A percentile compares a stretch with the other conserved stretches of the same genome.
phyloP scores from a whole-genome alignment of 2,113 vertebrate species.

The Xiphias gladius region DNA sequence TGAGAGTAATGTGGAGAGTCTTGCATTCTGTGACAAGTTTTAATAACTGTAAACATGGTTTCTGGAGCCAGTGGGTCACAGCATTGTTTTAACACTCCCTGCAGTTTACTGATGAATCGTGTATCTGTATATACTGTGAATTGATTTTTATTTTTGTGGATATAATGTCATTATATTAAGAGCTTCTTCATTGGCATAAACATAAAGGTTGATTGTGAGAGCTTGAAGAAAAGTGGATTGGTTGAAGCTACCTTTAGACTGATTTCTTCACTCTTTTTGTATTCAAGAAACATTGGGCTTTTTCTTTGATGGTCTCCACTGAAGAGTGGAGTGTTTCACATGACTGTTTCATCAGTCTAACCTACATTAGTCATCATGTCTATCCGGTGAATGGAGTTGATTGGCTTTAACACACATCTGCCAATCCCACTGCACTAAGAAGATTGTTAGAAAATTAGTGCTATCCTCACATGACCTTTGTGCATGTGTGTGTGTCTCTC shows the following conservation, averaged over 20 bases:
- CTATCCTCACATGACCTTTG: conserved; percentile 62
- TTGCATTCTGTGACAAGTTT: background rate
- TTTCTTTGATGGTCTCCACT: background rate
- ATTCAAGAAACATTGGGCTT: background rate
- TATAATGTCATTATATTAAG: background rate
- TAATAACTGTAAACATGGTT: background rate
- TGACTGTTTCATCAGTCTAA: background rate
- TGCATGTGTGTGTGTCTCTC: conserved; percentile 38
- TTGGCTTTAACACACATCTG: conserved; percentile 54
- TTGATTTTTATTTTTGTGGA: background rate
- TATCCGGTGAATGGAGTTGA: conserved; percentile 1
- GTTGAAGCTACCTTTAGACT: background rate
- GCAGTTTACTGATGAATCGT: background rate
- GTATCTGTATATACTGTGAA: background rate
- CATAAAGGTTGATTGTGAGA: background rate
- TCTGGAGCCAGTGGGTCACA: background rate
- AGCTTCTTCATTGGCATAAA: background rate
- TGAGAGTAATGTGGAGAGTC: background rate
- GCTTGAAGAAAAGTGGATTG: background rate
- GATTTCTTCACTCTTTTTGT: background rate
- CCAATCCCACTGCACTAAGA: conserved; percentile 50
- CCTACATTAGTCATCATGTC: background rate
- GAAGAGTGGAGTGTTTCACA: background rate
- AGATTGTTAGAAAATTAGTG: conserved; percentile 52
- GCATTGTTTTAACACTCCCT: background rate